These are phyloP conservation scores for Beris morrisii DNA, from an alignment of 2,888 invertebrate genomes.

Conservation along the genomic window DNA sequence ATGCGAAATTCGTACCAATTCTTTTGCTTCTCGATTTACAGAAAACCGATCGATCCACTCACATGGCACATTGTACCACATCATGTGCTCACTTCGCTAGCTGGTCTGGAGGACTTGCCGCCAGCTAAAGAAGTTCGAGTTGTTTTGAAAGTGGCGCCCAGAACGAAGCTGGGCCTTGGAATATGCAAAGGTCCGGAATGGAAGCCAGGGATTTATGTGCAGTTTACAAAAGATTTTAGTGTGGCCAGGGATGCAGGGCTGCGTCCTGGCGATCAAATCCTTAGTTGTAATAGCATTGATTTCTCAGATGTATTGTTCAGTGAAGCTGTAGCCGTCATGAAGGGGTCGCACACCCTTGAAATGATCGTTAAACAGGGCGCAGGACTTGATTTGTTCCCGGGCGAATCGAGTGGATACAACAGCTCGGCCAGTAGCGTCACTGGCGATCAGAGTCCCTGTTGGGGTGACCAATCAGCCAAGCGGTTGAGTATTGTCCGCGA, in stretches of 20 bases:
- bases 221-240: conserved; percentile 87
- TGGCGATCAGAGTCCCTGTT: conserved; percentile 71
- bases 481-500: conserved; percentile 74
- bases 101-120: conserved; percentile 44
- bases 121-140: conserved; percentile 69
- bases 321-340: conserved; percentile 82
- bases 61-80: conserved; percentile 78
- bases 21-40: conserved; percentile 46
- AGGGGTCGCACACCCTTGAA: conserved; percentile 74
- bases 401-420: conserved; percentile 82
- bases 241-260: conserved; percentile 86
- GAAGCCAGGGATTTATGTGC: conserved; percentile 85
- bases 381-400: conserved; percentile 77
- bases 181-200: conserved; percentile 84
- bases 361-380: conserved; percentile 76
- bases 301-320: conserved; percentile 77
- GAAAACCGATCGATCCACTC: conserved; percentile 73
- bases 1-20: background rate
- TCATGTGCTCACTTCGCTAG: conserved; percentile 34
- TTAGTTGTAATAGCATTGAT: conserved; percentile 84
- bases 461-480: conserved; percentile 63
- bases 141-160: conserved; percentile 77
- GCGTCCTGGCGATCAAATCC: conserved; percentile 86
- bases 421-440: conserved; percentile 82
- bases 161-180: conserved; percentile 83